Base-by-base conservation (phyloP, 2,888 invertebrate species). In the Cataglyphis altisquamis region DNA sequence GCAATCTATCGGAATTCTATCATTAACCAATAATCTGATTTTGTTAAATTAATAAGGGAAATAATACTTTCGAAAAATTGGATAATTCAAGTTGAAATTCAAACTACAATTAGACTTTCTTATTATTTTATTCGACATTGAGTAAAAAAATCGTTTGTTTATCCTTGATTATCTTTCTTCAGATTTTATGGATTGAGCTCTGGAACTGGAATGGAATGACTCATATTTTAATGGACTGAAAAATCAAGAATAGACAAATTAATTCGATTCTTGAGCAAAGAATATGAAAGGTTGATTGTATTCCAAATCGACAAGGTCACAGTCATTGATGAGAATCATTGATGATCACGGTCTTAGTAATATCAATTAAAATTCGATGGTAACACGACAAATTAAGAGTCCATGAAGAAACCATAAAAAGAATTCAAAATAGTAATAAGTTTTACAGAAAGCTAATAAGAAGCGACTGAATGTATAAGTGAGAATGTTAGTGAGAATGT, bases 1-100 rank as follows among this genome's bases (percentile, higher is more conserved):
- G 94, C 93, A 94, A 94, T 93, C 90, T 94, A 84, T 90, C 94
- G 70, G 94, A 94, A 86, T 94, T 94, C 87, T 94, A 94, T 91
- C 94, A 92, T 83, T 94, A 93, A 48, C 60, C 41, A 36, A 57
- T 45, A 70, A 32, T 67, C 66, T 60, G 39, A 39, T 66, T 67
- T 74, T 60, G 32, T 57, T n/a, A 21, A 62, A 48, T 29, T 63
- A 32, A 29, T 60, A 62, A 66, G 68, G 55, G 29, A 68, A 75
- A 36, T 70, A 66, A 68, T 52, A 52, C 29, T 4, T 57, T 57
- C 48, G 39, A 36, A 48, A 12, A 29, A 75, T 63, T 21, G 32
- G 21, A 67, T 10, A 48, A 48, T n/a, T 45, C 8, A 41, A 63
- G 18, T 45, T 5, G 45, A 15, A 45, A 45, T 48, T 48, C 10